phyloP scores from a whole-genome alignment of 2,113 vertebrate genomes.

The Glaucomys volans region DNA sequence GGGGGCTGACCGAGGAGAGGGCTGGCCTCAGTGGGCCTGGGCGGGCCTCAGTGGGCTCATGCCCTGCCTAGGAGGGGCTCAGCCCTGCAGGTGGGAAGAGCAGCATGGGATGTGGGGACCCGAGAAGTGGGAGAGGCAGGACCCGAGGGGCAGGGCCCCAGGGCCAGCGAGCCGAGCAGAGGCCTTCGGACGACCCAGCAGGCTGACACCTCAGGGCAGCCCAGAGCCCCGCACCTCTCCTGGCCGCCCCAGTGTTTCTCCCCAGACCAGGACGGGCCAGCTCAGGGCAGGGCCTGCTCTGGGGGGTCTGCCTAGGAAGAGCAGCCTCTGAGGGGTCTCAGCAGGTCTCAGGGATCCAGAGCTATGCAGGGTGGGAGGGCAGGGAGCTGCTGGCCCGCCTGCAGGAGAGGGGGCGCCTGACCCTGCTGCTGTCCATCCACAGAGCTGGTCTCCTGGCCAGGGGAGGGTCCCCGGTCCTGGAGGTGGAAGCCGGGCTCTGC shows the following conservation, averaged over 20 bases:
- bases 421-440: too few species aligned
- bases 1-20: too few species aligned
- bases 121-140: too few species aligned
- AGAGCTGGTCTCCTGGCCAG: accelerated
- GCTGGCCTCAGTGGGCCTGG: accelerated
- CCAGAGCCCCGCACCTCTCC: background rate
- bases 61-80: too few species aligned
- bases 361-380: background rate
- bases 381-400: background rate
- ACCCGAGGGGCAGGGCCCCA: too few species aligned
- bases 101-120: too few species aligned
- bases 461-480: accelerated
- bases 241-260: background rate
- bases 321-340: background rate
- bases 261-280: background rate
- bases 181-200: background rate
- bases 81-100: accelerated
- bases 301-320: background rate
- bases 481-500: background rate
- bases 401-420: background rate
- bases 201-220: accelerated
- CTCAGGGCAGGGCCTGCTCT: background rate
- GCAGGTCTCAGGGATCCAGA: background rate
- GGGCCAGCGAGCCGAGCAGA: too few species aligned
- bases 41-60: accelerated